phyloP scores from a whole-genome alignment of 2,797 vertebrate species.

The Pteropus rufus region DNA sequence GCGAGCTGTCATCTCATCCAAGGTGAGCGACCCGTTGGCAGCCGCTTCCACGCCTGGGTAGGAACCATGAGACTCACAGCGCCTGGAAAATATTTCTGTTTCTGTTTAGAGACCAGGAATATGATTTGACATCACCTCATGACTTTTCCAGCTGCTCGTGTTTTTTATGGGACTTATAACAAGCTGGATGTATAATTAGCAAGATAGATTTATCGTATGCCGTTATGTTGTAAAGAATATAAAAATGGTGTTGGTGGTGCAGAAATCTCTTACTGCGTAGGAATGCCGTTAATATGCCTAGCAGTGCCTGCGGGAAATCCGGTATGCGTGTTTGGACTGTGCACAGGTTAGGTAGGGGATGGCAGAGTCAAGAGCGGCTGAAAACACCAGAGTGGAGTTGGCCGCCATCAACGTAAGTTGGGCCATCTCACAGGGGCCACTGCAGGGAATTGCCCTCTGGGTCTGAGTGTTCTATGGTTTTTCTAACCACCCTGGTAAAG shows the following conservation, averaged over 20 bases:
- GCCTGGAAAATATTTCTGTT: slow-evolving; percentile 80
- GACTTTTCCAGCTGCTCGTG: slow-evolving; percentile 83
- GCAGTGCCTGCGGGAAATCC: slow-evolving; percentile 72
- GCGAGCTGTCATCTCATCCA: slow-evolving; percentile 62
- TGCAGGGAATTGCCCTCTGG: neutral
- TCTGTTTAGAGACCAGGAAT: slow-evolving; percentile 80
- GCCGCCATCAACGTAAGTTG: neutral
- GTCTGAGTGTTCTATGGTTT: neutral
- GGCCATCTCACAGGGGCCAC: neutral
- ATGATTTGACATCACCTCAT: slow-evolving; percentile 84
- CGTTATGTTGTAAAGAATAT: slow-evolving; percentile 78
- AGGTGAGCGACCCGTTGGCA: slow-evolving; percentile 73
- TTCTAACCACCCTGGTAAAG: neutral
- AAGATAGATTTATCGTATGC: slow-evolving; percentile 84
- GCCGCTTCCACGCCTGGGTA: slow-evolving; percentile 72
- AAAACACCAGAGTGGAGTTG: neutral
- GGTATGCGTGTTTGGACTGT: slow-evolving; percentile 35
- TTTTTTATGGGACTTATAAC: slow-evolving; percentile 82
- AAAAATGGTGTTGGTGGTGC: slow-evolving; percentile 82
- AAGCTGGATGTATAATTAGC: slow-evolving; percentile 82
- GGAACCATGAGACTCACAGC: slow-evolving; percentile 67
- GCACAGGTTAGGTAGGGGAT: slow-evolving; percentile 45
- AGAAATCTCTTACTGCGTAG: slow-evolving; percentile 78
- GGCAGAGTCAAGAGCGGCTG: neutral
- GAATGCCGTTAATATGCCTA: slow-evolving; percentile 79